A percentile compares a stretch with the other conserved stretches of the same genome.
Evolutionary conservation across 2,113 vertebrate species (phyloP).

Genomic region (Ceyx melanurus): DNA sequence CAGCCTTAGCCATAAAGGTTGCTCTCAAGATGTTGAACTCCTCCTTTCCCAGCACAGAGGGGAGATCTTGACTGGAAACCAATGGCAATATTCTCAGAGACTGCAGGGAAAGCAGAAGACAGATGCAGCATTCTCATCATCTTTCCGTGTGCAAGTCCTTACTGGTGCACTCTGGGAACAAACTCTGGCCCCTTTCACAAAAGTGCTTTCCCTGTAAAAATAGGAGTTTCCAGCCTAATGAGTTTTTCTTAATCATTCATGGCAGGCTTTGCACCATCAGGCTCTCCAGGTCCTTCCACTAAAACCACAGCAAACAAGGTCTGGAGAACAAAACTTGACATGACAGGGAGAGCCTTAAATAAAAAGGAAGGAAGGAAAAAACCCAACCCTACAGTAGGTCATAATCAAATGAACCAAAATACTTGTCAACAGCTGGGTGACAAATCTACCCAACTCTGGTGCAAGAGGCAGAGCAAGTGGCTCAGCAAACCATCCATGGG

Average conservation of each 20-base stretch:
- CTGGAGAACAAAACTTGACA: background rate
- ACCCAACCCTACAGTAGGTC: background rate
- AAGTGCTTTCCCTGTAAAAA: background rate
- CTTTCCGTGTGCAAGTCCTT: background rate
- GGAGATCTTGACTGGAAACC: background rate
- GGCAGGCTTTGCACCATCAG: background rate
- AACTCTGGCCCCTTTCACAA: background rate
- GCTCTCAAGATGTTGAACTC: background rate
- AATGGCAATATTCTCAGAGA: background rate
- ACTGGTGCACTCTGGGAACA: background rate
- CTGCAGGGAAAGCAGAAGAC: background rate
- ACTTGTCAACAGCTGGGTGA: background rate
- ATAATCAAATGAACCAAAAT: background rate
- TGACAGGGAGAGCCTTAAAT: background rate
- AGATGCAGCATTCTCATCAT: background rate
- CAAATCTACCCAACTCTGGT: background rate
- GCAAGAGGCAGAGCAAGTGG: background rate
- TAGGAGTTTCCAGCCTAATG: conserved; percentile 8
- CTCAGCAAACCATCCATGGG: background rate
- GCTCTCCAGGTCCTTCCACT: background rate
- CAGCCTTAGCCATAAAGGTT: background rate
- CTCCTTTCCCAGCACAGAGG: background rate
- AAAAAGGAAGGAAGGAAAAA: background rate
- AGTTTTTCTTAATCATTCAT: background rate
- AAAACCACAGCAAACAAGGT: background rate